phyloP scores from a whole-genome alignment of 2,888 invertebrate genomes.

The Polydrusus tereticollis region DNA sequence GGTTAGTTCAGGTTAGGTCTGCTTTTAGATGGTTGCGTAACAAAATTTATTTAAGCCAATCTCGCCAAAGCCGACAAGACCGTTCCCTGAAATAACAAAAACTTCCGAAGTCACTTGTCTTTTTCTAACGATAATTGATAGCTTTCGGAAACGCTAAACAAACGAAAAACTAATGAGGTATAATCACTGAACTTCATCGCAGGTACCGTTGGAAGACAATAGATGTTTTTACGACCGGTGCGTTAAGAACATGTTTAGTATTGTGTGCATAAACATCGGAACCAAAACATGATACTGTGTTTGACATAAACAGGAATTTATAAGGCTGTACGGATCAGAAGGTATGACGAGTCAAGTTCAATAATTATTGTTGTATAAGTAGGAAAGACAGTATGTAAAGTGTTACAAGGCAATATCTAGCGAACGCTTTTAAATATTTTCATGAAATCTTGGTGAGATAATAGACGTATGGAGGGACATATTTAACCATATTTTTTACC shows the following conservation, averaged over 20 bases:
- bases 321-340: too few relatives aligned
- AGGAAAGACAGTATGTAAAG: too few relatives aligned
- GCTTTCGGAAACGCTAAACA: slow-evolving; percentile 32
- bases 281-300: not conserved
- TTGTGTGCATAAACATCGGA: not conserved
- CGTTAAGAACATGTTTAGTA: slow-evolving; percentile 8
- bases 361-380: too few relatives aligned
- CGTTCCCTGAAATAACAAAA: slow-evolving; percentile 27
- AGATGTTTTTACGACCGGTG: slow-evolving; percentile 13
- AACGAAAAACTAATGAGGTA: slow-evolving; percentile 24
- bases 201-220: slow-evolving; percentile 29
- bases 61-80: not conserved
- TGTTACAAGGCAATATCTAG: too few relatives aligned
- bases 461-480: too few relatives aligned
- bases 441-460: too few relatives aligned
- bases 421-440: too few relatives aligned
- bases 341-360: too few relatives aligned
- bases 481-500: too few relatives aligned
- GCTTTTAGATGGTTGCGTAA: not conserved
- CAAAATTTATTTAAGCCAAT: not conserved
- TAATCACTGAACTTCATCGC: not conserved
- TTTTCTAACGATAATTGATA: slow-evolving; percentile 30
- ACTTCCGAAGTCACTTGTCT: slow-evolving; percentile 26
- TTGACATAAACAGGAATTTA: not conserved
- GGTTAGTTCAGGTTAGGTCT: too few relatives aligned